These are phyloP conservation scores for Cyaniris semiargus DNA, from an alignment of 2,888 invertebrate genomes.

Conservation along the genomic window DNA sequence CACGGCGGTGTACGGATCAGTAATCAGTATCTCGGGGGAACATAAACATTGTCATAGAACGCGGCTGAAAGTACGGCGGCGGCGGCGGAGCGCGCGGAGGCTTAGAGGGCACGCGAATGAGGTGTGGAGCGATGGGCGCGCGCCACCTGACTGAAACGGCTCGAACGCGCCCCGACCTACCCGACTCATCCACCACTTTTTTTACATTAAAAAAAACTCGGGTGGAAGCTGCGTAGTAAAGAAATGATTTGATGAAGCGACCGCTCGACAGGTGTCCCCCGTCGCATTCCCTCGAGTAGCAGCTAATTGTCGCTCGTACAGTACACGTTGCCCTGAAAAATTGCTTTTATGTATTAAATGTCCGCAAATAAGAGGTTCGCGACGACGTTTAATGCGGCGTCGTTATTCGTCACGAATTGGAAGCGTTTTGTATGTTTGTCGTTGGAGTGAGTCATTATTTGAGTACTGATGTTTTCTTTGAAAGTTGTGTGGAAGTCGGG, in stretches of 20 bases:
- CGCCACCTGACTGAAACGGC: slow-evolving; percentile 76
- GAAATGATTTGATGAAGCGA: slow-evolving; percentile 79
- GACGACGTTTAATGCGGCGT: slow-evolving; percentile 53
- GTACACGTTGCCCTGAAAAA: slow-evolving; percentile 70
- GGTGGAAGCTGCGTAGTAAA: slow-evolving; percentile 73
- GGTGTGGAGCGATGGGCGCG: slow-evolving; percentile 72
- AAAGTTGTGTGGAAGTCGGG: not conserved
- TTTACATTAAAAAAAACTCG: slow-evolving; percentile 72
- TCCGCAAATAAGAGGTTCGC: slow-evolving; percentile 71
- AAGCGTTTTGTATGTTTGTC: slow-evolving; percentile 7
- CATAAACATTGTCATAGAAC: slow-evolving; percentile 37
- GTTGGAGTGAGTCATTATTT: slow-evolving; percentile 12
- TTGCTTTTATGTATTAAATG: slow-evolving; percentile 71
- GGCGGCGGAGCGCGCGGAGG: slow-evolving; percentile 48
- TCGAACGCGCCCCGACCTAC: slow-evolving; percentile 77
- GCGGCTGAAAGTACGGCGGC: slow-evolving; percentile 30
- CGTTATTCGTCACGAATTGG: slow-evolving; percentile 30
- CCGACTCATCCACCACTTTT: slow-evolving; percentile 69
- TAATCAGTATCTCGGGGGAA: slow-evolving; percentile 38
- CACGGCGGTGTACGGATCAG: slow-evolving; percentile 32
- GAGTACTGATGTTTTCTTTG: not conserved
- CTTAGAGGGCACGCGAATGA: slow-evolving; percentile 51
- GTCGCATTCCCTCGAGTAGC: slow-evolving; percentile 64
- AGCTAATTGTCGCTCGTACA: slow-evolving; percentile 70
- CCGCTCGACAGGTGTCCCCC: slow-evolving; percentile 77